Evolutionary conservation across 2,888 invertebrate species (phyloP).

Genomic region (Tipula unca): DNA sequence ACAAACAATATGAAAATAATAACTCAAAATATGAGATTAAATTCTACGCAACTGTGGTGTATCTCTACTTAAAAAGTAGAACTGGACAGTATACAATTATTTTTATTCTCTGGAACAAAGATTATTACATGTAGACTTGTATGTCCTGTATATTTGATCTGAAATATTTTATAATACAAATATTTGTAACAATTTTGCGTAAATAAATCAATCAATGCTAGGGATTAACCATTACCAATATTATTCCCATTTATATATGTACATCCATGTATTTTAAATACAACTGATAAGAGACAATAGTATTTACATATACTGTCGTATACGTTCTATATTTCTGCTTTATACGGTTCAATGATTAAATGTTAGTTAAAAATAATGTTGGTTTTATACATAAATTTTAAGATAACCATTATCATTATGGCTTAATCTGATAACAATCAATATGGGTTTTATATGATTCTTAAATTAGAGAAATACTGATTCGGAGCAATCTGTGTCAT

Average conservation of each 20-base stretch:
- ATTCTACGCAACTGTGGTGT: too few relatives aligned
- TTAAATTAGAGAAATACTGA: not conserved
- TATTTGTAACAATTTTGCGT: not conserved
- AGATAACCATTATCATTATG: not conserved
- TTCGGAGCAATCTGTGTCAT: not conserved
- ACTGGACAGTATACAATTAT: too few relatives aligned
- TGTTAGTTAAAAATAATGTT: not conserved
- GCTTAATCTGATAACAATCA: not conserved
- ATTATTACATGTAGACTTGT: too few relatives aligned
- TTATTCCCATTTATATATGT: not conserved
- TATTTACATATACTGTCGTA: not conserved
- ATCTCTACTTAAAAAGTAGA: too few relatives aligned
- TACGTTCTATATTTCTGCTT: not conserved
- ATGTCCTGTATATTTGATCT: too few relatives aligned
- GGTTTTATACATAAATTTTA: not conserved
- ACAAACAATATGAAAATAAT: too few relatives aligned
- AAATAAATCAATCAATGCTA: not conserved
- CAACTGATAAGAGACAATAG: not conserved
- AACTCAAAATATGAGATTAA: too few relatives aligned
- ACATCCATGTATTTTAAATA: not conserved
- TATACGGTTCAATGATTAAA: not conserved
- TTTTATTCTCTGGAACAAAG: too few relatives aligned
- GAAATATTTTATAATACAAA: too few relatives aligned
- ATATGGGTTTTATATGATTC: not conserved
- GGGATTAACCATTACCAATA: not conserved